Evolutionary conservation across 2,888 invertebrate species (phyloP), one percentile per base, ranked within the genome.

Genomic region (Nomada flava): DNA sequence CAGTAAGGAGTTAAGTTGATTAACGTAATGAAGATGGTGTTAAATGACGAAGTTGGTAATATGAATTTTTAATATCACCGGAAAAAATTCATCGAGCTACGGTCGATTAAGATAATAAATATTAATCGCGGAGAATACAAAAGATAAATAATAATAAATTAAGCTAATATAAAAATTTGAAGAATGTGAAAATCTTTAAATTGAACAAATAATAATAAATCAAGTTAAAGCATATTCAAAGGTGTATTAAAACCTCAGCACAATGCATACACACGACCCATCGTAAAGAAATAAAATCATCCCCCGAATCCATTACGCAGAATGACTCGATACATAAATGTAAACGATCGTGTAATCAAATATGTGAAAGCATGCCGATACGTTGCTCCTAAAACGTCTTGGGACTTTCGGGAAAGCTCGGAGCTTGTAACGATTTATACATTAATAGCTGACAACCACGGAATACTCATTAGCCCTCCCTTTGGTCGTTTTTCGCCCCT

Each of bases 361-460:
- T 36, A 36, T 7, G 36, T 7, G 36, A 36, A 10, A 50, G 57
- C 23, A 50, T 76, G 57, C 42, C 59, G 59, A 23, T 47, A 23
- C 73, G 55, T 75, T 36, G 36, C 1, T 7, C 7, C 36, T 7
- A 36, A 36, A 36, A 36, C 36, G 36, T 7, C 36, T 1, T 36
- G 36, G 36, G 0, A 7, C 36, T 36, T 7, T 7, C 36, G 36
- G 36, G 60, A 63, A 62, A 76, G 71, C 62, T 26, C 47, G 42
- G 11, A 36, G 47, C 81, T 67, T 63, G 23, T 53, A 81, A 62
- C 55, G 47, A 76, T 81, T 71, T 81, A 81, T 68, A 50, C 80
- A 69, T 75, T 82, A 63, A 82, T 81, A 76, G 76, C 70, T 75
- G 69, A 80, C 70, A 82, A 50, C 69, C 76, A 69, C 82, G 72